These are phyloP conservation scores for Smittia sp. DNA, from an alignment of 2,888 invertebrate species.

Conservation along the genomic window DNA sequence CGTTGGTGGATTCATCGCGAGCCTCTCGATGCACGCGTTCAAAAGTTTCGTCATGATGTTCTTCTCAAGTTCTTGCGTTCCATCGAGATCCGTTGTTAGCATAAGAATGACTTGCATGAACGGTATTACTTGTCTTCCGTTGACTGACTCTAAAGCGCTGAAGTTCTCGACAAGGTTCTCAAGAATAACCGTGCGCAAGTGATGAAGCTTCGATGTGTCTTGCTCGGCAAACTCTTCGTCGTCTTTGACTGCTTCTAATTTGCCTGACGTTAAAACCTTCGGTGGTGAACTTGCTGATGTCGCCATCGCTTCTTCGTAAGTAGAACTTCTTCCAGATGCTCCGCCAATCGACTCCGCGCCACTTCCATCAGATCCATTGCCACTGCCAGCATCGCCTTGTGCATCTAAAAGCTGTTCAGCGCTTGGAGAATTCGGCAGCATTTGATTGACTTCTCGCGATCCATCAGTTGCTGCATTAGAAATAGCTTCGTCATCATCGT, in stretches of 20 bases:
- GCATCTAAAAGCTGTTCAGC: conserved; percentile 19
- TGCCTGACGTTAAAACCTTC: neutral
- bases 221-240: conserved; percentile 47
- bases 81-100: conserved; percentile 85
- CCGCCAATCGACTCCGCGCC: conserved; percentile 90
- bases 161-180: conserved; percentile 75
- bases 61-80: conserved; percentile 76
- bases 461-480: conserved; percentile 95
- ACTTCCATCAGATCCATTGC: conserved; percentile 80
- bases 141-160: conserved; percentile 70
- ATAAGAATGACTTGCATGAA: conserved; percentile 89
- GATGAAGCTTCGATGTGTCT: conserved; percentile 50
- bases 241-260: conserved; percentile 43
- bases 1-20: conserved; percentile 63
- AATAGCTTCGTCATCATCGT: conserved; percentile 71
- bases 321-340: conserved; percentile 91
- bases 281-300: conserved; percentile 47
- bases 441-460: conserved; percentile 57
- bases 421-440: conserved; percentile 74
- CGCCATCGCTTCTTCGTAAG: conserved; percentile 62
- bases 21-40: conserved; percentile 67
- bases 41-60: conserved; percentile 74
- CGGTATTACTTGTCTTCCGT: conserved; percentile 84
- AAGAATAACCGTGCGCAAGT: conserved; percentile 59
- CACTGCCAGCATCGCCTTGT: conserved; percentile 70